A percentile compares a stretch with the other conserved stretches of the same genome.
Conservation (phyloP, 2,888 invertebrate genomes). For the Cactoblastis cactorum region DNA sequence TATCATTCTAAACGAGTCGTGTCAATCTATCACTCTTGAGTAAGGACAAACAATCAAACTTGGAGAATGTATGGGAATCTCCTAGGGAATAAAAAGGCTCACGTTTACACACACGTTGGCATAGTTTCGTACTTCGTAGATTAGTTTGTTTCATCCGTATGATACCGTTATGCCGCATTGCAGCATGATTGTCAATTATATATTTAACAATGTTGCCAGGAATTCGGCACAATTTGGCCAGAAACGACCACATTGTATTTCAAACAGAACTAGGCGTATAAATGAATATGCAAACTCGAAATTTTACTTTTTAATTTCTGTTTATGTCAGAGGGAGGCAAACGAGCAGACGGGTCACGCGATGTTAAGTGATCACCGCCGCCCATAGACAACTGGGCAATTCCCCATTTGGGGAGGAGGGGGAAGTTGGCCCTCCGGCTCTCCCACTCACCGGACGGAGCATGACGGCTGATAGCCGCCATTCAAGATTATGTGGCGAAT, state of each 20-base stretch:
- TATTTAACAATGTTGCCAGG: constrained; percentile 3
- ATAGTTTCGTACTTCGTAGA: neutral
- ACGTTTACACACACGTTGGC: neutral
- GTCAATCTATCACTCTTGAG: neutral
- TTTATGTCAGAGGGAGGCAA: too few species aligned
- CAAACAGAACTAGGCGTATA: neutral
- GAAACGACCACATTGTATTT: neutral
- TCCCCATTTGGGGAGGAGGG: too few species aligned
- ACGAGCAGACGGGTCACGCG: too few species aligned
- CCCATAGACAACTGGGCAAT: too few species aligned
- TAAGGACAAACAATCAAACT: neutral
- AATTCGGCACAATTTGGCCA: neutral
- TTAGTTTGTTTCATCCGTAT: neutral
- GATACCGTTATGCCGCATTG: neutral
- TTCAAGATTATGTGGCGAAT: too few species aligned
- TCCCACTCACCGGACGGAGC: too few species aligned
- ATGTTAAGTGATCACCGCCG: too few species aligned
- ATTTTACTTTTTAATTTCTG: neutral
- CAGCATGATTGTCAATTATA: constrained; percentile 3
- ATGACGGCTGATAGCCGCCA: too few species aligned
- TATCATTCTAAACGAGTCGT: too few species aligned
- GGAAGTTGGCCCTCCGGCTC: too few species aligned
- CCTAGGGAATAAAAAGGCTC: neutral
- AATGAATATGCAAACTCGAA: neutral
- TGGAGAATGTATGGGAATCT: neutral